Evolutionary conservation across 2,888 invertebrate species (phyloP), one percentile per base, ranked within the genome.

Genomic region (Platycnemis pennipes): DNA sequence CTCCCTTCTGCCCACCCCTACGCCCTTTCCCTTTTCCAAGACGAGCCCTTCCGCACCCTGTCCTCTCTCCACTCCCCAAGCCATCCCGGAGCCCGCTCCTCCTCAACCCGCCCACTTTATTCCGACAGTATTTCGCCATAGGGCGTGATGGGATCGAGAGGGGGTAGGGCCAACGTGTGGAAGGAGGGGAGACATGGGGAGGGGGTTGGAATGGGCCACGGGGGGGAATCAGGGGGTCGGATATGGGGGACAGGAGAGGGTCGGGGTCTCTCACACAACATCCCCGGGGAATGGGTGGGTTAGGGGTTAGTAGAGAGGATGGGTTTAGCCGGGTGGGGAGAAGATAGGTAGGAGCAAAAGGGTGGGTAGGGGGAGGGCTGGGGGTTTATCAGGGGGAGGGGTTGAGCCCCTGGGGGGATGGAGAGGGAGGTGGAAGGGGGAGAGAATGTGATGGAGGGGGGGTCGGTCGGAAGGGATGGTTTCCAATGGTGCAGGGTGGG

Each of bases 261-360:
- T 45, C 44, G 11, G 31, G 77, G 37, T 46, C 87, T 87, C n/a
- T 87, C 87, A 45, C 45, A 46, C 45, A 87, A 87, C 45, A 77
- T 77, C 87, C 87, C 87, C 87, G 45, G 87, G 87, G 87, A 87
- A 46, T 13, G 87, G 45, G 87, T 26, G 45, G 46, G 87, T 44
- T n/a, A 11, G 45, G 26, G n/a, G 44, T 26, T 45, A 46, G 44
- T 5, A 19, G 42, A 19, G 19, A 44, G 86, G 37, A 2, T 8
- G 44, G 87, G 87, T 44, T n/a, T 87, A 44, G 45, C 26, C 86
- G 16, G 5, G 45, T 26, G n/a, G 31, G 77, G 77, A 11, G 77
- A 44, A 44, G 63, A 45, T 63, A 69, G 44, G 44, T 91, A 44
- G 42, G 63, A 44, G n/a, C 44, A 44, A 53, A 89, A 91, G 63